A percentile compares a stretch with the other conserved stretches of the same genome.
These are phyloP conservation scores for Rhopalosiphum padi DNA, from an alignment of 1,140 invertebrate genomes.

Conservation along the genomic window DNA sequence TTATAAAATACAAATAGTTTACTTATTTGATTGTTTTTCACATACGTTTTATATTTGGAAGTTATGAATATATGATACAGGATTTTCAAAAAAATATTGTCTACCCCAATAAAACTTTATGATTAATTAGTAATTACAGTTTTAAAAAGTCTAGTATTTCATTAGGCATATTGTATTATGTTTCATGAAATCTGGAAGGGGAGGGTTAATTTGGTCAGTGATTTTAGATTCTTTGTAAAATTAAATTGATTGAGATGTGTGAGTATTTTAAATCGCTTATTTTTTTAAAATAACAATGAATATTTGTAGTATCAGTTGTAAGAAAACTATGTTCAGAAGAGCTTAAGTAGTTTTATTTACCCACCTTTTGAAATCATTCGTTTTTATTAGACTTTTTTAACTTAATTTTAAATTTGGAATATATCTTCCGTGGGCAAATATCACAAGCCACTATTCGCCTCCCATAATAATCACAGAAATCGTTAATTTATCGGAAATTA, in stretches of 20 bases:
- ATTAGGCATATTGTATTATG: background rate
- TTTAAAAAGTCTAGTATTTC: background rate
- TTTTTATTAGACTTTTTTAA: too few species aligned
- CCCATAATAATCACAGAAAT: too few species aligned
- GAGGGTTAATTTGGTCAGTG: background rate
- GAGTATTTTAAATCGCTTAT: background rate
- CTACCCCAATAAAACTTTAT: background rate
- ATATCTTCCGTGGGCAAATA: fast-evolving
- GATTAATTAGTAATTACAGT: background rate
- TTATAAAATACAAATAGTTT: background rate
- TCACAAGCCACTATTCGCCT: too few species aligned
- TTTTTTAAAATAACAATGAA: background rate
- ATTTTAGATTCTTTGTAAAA: background rate
- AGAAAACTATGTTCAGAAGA: background rate
- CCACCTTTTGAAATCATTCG: too few species aligned
- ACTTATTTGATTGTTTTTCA: background rate
- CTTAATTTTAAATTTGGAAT: background rate
- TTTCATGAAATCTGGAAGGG: background rate
- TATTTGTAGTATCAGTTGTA: background rate
- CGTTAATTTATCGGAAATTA: too few species aligned
- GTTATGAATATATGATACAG: background rate
- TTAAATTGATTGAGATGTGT: background rate
- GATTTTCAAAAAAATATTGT: too few species aligned
- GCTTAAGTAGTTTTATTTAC: background rate
- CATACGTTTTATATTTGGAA: background rate